Percentiles rank a stretch among this genome's conserved stretches.
These are phyloP conservation scores for Pseudomugil tenellus DNA, from an alignment of 2,797 vertebrate species.

Conservation along the genomic window DNA sequence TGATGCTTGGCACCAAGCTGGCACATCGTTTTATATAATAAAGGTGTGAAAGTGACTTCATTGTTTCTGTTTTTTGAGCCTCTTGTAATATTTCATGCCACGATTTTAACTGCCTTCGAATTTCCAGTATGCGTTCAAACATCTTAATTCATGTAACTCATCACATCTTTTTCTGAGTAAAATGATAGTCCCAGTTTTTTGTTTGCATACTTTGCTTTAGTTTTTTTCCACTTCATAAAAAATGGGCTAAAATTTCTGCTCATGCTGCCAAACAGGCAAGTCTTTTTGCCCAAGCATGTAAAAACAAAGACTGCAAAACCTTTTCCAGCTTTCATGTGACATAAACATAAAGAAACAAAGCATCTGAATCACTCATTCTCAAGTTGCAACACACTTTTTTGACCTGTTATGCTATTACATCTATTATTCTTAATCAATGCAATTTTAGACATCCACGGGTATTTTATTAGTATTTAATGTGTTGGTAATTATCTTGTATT, in stretches of 20 bases:
- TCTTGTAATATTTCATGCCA: not conserved
- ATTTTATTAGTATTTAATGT: slow-evolving; percentile 6
- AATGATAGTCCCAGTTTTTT: not conserved
- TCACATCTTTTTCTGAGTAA: slow-evolving; percentile 30
- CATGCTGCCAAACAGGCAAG: slow-evolving; percentile 3
- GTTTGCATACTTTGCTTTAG: slow-evolving; percentile 17
- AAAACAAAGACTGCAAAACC: not conserved
- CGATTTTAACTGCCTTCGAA: not conserved
- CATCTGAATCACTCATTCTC: slow-evolving; percentile 9
- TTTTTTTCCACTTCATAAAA: slow-evolving; percentile 14
- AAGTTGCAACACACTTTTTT: slow-evolving; percentile 36
- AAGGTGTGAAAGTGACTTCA: slow-evolving; percentile 8
- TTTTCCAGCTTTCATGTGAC: slow-evolving; percentile 32
- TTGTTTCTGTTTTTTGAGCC: not conserved
- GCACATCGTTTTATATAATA: not conserved
- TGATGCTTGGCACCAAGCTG: slow-evolving; percentile 5
- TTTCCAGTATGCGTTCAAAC: slow-evolving; percentile 4
- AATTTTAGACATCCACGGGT: slow-evolving; percentile 31
- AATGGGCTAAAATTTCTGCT: slow-evolving; percentile 16
- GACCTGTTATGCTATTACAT: slow-evolving; percentile 18
- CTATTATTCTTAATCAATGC: slow-evolving; percentile 6
- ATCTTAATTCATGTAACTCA: slow-evolving; percentile 14
- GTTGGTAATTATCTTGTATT: slow-evolving; percentile 29
- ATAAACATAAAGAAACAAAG: slow-evolving; percentile 35
- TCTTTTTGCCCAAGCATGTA: slow-evolving; percentile 42